phyloP scores from a whole-genome alignment of 2,888 invertebrate genomes.

The Synanthedon formicaeformis region DNA sequence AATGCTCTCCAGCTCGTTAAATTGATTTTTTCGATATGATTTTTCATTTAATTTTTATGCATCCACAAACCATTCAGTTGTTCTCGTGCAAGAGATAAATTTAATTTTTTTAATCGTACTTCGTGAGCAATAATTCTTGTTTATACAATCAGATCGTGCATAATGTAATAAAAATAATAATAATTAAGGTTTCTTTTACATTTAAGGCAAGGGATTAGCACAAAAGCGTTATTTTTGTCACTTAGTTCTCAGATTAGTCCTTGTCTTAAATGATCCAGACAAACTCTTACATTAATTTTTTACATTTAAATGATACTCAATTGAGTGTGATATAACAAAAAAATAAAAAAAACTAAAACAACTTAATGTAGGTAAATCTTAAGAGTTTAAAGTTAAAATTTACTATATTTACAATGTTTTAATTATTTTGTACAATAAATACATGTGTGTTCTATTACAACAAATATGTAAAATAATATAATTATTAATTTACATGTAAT shows the following conservation, averaged over 20 bases:
- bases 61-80: conserved; percentile 8
- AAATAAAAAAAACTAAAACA: too few species aligned
- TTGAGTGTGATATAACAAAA: too few species aligned
- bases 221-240: too few species aligned
- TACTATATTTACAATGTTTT: neutral
- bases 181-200: neutral
- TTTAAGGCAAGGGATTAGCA: neutral
- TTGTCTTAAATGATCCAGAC: too few species aligned
- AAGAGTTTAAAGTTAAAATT: too few species aligned
- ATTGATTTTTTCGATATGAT: neutral
- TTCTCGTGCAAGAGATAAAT: conserved; percentile 20
- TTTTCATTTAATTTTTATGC: neutral
- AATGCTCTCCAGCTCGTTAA: conserved; percentile 15
- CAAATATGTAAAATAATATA: neutral
- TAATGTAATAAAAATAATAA: neutral
- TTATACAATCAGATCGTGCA: conserved; percentile 20
- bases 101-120: conserved; percentile 12
- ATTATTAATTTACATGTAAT: neutral
- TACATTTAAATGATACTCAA: neutral
- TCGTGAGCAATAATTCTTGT: conserved; percentile 27
- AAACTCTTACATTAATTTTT: neutral
- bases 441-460: neutral
- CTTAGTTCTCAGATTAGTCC: too few species aligned
- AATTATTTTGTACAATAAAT: conserved; percentile 4
- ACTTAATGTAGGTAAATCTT: too few species aligned